These are phyloP conservation scores for Gallinago jamesoni DNA, from an alignment of 2,113 vertebrate genomes.

Conservation along the genomic window DNA sequence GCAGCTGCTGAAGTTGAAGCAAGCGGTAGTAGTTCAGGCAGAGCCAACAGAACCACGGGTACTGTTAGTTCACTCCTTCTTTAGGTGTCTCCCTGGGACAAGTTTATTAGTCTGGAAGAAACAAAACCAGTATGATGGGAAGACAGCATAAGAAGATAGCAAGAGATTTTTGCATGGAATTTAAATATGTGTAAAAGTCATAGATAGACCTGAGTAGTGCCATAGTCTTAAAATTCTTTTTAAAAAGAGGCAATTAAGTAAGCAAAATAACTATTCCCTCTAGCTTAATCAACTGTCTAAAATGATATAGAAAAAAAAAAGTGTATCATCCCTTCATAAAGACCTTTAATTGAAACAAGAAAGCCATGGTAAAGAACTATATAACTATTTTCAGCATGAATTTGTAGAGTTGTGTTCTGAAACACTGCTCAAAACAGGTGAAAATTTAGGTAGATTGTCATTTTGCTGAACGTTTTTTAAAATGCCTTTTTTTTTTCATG, in stretches of 20 bases:
- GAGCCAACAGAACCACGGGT: not conserved
- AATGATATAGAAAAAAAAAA: not conserved
- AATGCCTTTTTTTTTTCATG: not conserved
- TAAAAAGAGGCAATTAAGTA: not conserved
- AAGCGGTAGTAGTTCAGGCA: not conserved
- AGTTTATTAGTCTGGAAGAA: not conserved
- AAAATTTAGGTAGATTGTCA: not conserved
- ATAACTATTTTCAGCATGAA: not conserved
- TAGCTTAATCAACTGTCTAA: not conserved
- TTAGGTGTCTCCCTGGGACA: not conserved
- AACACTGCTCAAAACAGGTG: not conserved
- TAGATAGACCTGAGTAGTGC: not conserved
- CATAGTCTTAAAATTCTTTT: not conserved
- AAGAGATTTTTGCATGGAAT: not conserved
- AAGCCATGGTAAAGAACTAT: not conserved
- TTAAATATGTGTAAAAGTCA: not conserved
- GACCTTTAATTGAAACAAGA: not conserved
- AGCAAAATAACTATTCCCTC: not conserved
- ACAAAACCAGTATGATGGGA: not conserved
- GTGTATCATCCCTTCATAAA: not conserved
- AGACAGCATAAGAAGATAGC: not conserved
- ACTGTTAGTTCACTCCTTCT: fast-evolving
- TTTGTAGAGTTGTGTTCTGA: not conserved
- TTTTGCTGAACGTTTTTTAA: not conserved
- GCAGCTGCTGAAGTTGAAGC: not conserved